Evolutionary conservation across 1,140 invertebrate genomes (phyloP).

Genomic region (Alviniconcha marisindica): DNA sequence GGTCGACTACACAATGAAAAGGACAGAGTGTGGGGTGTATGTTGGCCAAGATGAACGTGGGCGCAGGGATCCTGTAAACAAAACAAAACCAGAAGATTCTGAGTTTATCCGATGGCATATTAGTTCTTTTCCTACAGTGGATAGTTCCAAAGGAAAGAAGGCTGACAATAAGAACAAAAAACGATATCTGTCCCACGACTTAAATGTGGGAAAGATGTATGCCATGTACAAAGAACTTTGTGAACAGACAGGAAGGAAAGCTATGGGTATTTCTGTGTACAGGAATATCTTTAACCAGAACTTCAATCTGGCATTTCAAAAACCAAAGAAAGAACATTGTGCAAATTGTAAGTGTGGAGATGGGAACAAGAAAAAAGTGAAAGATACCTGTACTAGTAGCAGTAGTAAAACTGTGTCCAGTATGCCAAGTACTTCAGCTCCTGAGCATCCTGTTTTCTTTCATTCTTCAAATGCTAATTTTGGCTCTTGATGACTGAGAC

Average conservation of each 20-base stretch:
- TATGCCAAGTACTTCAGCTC: no score
- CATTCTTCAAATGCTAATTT: no score
- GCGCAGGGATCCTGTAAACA: constrained; percentile 25
- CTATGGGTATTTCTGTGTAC: constrained; percentile 17
- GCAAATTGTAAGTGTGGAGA: constrained; percentile 13
- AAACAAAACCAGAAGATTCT: constrained; percentile 26
- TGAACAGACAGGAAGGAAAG: constrained; percentile 2
- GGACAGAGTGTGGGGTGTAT: constrained; percentile 18
- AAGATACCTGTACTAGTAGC: background rate
- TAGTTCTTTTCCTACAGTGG: constrained; percentile 2
- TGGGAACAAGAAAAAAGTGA: background rate
- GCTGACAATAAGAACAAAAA: constrained; percentile 13
- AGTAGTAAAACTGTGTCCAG: no score
- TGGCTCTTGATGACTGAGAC: no score
- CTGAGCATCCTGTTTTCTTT: no score
- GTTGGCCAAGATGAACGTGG: constrained; percentile 3
- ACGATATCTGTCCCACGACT: background rate
- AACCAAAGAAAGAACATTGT: constrained; percentile 22
- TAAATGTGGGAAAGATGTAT: constrained; percentile 25
- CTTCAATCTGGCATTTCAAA: constrained; percentile 5
- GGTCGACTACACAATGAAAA: constrained; percentile 22
- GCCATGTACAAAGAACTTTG: constrained; percentile 6
- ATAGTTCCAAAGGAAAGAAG: background rate
- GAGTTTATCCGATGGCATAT: constrained; percentile 13
- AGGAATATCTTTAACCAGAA: constrained; percentile 7